Evolutionary conservation across 2,797 vertebrate species (phyloP).

Genomic region (Ataeniobius toweri): DNA sequence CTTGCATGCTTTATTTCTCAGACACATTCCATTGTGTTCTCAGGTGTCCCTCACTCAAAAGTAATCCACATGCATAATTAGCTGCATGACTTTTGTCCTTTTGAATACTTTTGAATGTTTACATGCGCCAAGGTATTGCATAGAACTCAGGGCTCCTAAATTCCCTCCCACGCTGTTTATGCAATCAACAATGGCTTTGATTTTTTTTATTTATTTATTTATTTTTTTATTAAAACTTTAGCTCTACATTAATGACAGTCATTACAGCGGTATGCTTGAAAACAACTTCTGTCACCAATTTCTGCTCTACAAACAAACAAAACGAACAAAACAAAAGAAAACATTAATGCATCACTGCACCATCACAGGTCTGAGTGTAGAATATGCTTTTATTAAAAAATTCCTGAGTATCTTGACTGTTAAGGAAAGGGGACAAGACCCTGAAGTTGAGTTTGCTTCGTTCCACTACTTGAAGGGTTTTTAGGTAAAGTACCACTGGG

Average conservation of each 20-base stretch:
- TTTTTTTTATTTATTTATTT: neutral
- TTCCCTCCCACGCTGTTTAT: constrained; percentile 64
- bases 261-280: constrained; percentile 47
- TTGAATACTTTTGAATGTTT: constrained; percentile 72
- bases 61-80: constrained; percentile 79
- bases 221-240: constrained; percentile 45
- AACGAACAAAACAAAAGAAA: constrained; percentile 44
- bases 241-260: constrained; percentile 59
- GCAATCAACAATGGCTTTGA: constrained; percentile 69
- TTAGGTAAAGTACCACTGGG: constrained; percentile 23
- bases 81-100: constrained; percentile 79
- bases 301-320: constrained; percentile 65
- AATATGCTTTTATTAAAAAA: constrained; percentile 68
- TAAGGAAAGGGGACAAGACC: constrained; percentile 66
- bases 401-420: constrained; percentile 78
- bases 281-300: constrained; percentile 46
- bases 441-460: constrained; percentile 61
- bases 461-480: constrained; percentile 36
- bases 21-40: constrained; percentile 66
- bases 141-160: constrained; percentile 64
- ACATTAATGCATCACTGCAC: constrained; percentile 69
- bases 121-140: constrained; percentile 77
- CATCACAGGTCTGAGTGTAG: constrained; percentile 70
- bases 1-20: constrained; percentile 70
- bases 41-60: constrained; percentile 69